Evolutionary conservation across 1,140 invertebrate species (phyloP).

Genomic region (Nephila pilipes): DNA sequence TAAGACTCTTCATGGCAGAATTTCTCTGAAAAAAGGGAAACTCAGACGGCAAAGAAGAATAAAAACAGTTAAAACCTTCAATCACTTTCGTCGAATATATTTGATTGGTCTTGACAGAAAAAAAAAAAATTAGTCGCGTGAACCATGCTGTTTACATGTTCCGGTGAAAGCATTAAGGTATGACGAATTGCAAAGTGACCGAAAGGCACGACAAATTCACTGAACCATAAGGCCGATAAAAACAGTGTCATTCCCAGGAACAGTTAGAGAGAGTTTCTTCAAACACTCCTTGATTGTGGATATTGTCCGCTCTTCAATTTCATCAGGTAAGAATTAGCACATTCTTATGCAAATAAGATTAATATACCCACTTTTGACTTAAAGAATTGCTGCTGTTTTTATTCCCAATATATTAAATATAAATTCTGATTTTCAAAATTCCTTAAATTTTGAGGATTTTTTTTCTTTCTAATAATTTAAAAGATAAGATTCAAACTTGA

Average conservation of each 20-base stretch:
- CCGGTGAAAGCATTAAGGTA: constrained; percentile 25
- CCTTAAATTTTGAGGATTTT: too few species aligned
- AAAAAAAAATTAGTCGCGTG: neutral
- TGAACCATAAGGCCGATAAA: neutral
- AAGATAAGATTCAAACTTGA: too few species aligned
- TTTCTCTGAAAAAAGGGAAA: neutral
- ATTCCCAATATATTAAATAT: too few species aligned
- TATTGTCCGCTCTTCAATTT: neutral
- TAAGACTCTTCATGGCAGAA: neutral
- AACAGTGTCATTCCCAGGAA: neutral
- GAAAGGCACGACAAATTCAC: neutral
- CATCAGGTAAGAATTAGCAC: neutral
- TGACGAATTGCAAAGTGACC: constrained; percentile 15
- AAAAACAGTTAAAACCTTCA: neutral
- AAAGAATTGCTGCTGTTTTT: too few species aligned
- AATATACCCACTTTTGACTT: neutral
- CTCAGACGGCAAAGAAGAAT: neutral
- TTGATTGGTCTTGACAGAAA: neutral
- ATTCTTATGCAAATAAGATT: neutral
- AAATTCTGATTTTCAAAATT: too few species aligned
- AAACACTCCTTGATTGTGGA: neutral
- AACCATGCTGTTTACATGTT: neutral
- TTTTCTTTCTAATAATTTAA: too few species aligned
- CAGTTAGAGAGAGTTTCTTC: neutral
- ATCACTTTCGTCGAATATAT: neutral